Base-by-base conservation (phyloP, 2,797 vertebrate genomes). In the Threskiornis aethiopicus region DNA sequence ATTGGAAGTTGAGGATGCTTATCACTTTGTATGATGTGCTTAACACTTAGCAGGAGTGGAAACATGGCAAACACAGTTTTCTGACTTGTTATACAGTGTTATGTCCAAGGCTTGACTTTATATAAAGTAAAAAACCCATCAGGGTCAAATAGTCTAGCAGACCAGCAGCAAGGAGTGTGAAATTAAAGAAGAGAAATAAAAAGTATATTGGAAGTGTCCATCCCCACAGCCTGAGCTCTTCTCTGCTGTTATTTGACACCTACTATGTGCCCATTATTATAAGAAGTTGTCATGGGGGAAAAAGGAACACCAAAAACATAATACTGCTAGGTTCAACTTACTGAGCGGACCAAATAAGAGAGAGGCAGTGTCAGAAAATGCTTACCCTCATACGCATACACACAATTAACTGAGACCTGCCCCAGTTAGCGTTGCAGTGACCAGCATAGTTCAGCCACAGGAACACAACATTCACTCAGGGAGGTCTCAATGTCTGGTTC, bases 381-480 rank as follows among this genome's bases (percentile, higher is more conserved):
- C 25, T 64, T 59, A 39, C 18, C 3, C 3, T 35, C 29, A 42
- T 18, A 14, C 2, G 2, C 6, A 37, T 6, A 52, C 3, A 22
- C 33, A 24, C 2, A 41, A 2, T 51, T 39, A 79, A 41, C 13
- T 61, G 31, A 47, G 17, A 61, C 5, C 11, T 47, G n/a, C 3
- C 9, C 5, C 19, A 22, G 25, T 14, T 73, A 35, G 19, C 2
- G 1, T 28, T 70, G 15, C 42, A 70, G 5, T 47, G 49, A 77
- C 13, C 12, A 62, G 39, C 12, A 26, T 12, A 54, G 44, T 31
- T 66, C 29, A 82, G 31, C 49, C 54, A n/a, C 0, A 0, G 39
- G 26, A 78, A 16, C 8, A 47, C 13, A 52, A 29, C 4, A 15
- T 18, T 72, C 12, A 16, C 19, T 70, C 25, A 46, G 18, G 7